Conservation (phyloP, 2,797 vertebrate genomes). For the Lithobates pipiens region DNA sequence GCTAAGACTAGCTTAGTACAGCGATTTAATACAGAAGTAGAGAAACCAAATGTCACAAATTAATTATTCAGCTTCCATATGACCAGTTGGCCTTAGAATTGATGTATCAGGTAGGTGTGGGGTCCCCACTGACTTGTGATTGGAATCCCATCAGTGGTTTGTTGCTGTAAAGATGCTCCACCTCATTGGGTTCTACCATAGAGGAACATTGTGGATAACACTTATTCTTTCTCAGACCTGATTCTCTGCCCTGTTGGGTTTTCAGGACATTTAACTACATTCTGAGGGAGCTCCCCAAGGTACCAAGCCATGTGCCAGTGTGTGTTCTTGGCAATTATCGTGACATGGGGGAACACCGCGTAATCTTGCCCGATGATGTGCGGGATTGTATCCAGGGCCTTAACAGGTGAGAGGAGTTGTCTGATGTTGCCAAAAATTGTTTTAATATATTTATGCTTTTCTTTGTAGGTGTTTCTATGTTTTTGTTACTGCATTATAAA, state of each 20-base stretch:
- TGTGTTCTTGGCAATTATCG: conserved; percentile 95
- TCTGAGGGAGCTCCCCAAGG: conserved; percentile 92
- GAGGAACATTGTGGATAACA: not conserved
- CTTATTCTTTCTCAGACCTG: not conserved
- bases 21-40: no score
- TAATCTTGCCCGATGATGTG: conserved; percentile 91
- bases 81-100: not conserved
- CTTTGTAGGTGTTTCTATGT: no score
- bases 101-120: not conserved
- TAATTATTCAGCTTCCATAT: no score
- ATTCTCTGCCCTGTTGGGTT: not conserved
- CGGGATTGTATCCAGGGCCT: conserved; percentile 88
- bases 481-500: no score
- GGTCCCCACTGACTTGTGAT: not conserved
- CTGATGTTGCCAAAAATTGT: not conserved
- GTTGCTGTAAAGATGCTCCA: not conserved
- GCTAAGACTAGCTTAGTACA: no score
- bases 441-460: no score
- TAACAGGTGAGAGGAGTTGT: conserved; percentile 81
- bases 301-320: conserved; percentile 93
- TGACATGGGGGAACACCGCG: conserved; percentile 97
- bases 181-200: not conserved
- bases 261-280: conserved; percentile 96
- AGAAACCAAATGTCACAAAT: no score
- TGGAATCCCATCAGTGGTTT: not conserved